These are phyloP conservation scores for Australoheros scitulus DNA, from an alignment of 2,113 vertebrate species.

Conservation along the genomic window DNA sequence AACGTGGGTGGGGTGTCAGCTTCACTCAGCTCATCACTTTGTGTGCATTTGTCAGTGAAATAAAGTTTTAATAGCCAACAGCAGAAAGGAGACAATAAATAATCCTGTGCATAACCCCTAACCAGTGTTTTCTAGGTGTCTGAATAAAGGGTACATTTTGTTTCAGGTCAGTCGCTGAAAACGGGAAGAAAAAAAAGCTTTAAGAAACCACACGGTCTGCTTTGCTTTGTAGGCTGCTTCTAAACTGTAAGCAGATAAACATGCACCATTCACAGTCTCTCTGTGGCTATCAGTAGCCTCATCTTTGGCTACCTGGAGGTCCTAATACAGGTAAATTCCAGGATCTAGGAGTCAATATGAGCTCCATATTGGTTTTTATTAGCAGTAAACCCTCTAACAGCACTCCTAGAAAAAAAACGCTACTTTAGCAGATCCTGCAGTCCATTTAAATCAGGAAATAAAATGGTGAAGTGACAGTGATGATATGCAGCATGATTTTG, in stretches of 20 bases:
- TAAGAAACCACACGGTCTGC: not conserved
- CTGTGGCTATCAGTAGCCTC: not conserved
- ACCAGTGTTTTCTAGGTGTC: not conserved
- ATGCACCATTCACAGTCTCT: conserved; percentile 30
- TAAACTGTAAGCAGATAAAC: not conserved
- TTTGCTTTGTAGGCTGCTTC: not conserved
- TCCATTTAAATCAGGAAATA: conserved; percentile 17
- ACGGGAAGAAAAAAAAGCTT: not conserved
- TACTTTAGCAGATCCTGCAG: conserved; percentile 10
- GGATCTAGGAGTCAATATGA: conserved; percentile 35
- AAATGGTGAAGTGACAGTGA: conserved; percentile 5
- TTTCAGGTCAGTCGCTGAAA: not conserved
- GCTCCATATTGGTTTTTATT: conserved; percentile 54
- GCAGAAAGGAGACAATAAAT: no score
- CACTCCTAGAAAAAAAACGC: conserved; percentile 6
- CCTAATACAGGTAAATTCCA: conserved; percentile 45
- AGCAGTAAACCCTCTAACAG: conserved; percentile 43
- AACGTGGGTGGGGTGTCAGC: no score
- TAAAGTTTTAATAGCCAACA: no score
- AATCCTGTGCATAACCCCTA: not conserved
- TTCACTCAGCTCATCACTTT: no score
- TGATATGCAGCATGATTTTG: not conserved
- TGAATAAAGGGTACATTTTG: not conserved
- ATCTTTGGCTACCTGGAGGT: conserved; percentile 22
- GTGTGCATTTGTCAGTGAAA: no score